These are phyloP conservation scores for Pocillopora damicornis DNA, from an alignment of 64 coral and sea anemone species.

Conservation along the genomic window DNA sequence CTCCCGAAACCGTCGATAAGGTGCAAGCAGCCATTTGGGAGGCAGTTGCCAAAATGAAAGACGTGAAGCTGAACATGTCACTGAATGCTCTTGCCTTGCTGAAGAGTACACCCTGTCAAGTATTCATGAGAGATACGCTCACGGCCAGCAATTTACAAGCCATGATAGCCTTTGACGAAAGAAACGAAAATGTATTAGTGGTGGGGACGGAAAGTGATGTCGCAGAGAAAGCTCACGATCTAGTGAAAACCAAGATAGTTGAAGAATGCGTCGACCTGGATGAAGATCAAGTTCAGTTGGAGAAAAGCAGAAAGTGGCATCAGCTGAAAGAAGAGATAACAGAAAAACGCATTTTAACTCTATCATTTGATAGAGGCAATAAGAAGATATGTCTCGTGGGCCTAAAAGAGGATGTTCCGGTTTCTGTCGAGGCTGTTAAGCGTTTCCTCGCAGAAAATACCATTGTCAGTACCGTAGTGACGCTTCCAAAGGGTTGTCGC, in stretches of 20 bases:
- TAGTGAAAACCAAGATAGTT: not conserved
- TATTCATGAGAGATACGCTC: not conserved
- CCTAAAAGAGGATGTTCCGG: slow-evolving; percentile 13
- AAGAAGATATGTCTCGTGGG: slow-evolving; percentile 14
- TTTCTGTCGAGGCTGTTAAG: not conserved
- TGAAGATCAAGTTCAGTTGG: slow-evolving; percentile 1
- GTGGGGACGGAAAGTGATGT: slow-evolving; percentile 18
- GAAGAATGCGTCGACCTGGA: slow-evolving; percentile 35
- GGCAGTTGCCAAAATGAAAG: slow-evolving; percentile 4
- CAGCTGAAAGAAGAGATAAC: not conserved
- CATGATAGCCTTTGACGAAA: not conserved
- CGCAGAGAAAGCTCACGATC: not conserved
- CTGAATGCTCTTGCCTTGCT: not conserved
- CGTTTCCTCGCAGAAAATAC: slow-evolving; percentile 38
- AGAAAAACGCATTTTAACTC: not conserved
- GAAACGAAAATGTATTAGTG: not conserved
- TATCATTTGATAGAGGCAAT: not conserved
- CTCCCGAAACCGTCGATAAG: not conserved
- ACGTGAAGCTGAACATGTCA: not conserved
- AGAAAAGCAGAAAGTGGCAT: slow-evolving; percentile 41
- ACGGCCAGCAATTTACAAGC: slow-evolving; percentile 33
- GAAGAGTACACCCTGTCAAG: not conserved
- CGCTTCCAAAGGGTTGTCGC: not conserved
- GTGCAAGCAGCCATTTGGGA: not conserved
- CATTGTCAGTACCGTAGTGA: slow-evolving; percentile 10